Base-by-base conservation (phyloP, 2,797 vertebrate species). In the Chelidonichthys spinosus region DNA sequence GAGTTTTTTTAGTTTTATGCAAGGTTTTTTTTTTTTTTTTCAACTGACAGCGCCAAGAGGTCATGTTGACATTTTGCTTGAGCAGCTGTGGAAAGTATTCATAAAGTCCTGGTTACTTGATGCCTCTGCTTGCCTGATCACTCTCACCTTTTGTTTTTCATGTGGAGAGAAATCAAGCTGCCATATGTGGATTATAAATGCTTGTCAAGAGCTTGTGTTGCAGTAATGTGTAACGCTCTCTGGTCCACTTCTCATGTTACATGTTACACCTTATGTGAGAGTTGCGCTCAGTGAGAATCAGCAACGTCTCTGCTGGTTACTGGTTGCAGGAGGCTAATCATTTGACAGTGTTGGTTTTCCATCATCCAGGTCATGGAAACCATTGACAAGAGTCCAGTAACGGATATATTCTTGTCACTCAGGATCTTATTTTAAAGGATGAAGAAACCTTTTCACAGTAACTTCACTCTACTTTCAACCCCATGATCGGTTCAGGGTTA, bases 331-430 rank as follows among this genome's bases (percentile, higher is more conserved):
- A 68, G 64, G 64, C 56, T 79, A 82, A 87, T 86, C 42, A 83
- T 88, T 86, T 68, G 46, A 85, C 60, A 42, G 17, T n/a, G 63
- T 39, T 67, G 35, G 78, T 76, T 78, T 77, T 71, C 47, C 17
- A 56, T 43, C 10, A 36, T 70, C 4, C 5, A 46, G 60, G 40
- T 67, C 74, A 60, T 3, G 62, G 61, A 40, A 82, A 84, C 70
- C 58, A 88, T 83, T 88, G 52, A 87, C 82, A 69, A 42, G 36
- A 50, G 18, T 42, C 46, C 18, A 58, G 39, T 47, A 36, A 61
- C 33, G 14, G 58, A 14, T 25, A 75, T 62, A 63, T 67, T 40
- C 32, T 4, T 42, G 4, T 72, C 11, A n/a, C 17, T 40, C 13
- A 43, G 52, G 49, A 46, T 54, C 9, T 36, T 39, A 11, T 32